Conservation (phyloP, 2,113 vertebrate species). For the Nematolebias whitei region DNA sequence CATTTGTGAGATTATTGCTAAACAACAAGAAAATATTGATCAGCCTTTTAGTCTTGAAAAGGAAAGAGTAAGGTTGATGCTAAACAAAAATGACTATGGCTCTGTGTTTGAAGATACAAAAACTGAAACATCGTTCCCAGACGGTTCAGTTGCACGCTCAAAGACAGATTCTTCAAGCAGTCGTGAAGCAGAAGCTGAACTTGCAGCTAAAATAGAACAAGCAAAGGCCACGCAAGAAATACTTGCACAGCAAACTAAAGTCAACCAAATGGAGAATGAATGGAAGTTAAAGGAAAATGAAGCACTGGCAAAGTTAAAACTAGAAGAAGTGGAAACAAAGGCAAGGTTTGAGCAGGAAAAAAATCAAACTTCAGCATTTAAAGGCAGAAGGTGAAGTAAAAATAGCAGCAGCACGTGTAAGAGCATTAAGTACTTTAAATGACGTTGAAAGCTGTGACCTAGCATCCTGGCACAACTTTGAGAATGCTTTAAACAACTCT, state of each 20-base stretch:
- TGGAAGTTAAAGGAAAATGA: no score
- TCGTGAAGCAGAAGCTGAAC: neutral
- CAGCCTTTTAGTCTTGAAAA: neutral
- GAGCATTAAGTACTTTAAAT: neutral
- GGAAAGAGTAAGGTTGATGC: neutral
- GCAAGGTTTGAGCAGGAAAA: neutral
- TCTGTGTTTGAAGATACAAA: neutral
- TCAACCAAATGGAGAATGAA: no score
- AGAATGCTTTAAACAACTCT: neutral
- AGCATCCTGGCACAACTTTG: neutral
- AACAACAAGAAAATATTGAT: neutral
- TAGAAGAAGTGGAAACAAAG: no score
- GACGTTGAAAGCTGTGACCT: neutral
- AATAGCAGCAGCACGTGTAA: neutral
- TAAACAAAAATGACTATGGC: neutral
- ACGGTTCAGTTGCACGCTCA: no score
- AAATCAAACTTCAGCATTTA: neutral
- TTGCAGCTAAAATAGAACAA: no score
- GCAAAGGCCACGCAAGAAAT: no score
- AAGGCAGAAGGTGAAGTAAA: constrained; percentile 2
- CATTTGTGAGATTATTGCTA: neutral
- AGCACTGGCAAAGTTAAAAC: no score
- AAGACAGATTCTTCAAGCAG: neutral
- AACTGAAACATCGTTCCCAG: neutral
- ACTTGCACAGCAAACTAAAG: no score